A percentile compares a stretch with the other conserved stretches of the same genome.
These are phyloP conservation scores for Sussaba pulchella DNA, from an alignment of 2,888 invertebrate genomes.

Conservation along the genomic window DNA sequence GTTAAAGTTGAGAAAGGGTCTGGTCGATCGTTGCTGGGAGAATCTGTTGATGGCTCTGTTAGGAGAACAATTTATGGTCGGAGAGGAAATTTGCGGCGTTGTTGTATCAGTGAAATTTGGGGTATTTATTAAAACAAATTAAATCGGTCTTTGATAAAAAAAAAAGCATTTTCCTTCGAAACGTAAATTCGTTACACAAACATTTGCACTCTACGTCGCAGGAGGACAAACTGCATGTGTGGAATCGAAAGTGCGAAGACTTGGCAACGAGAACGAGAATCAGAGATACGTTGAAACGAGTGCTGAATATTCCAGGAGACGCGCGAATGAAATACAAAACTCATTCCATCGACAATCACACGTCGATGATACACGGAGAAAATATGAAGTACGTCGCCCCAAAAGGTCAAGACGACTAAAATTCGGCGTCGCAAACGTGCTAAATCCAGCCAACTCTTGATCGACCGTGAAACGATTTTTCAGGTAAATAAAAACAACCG, in stretches of 20 bases:
- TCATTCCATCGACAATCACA: constrained; percentile 85
- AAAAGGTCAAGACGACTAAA: constrained; percentile 66
- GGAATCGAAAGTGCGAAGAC: constrained; percentile 98
- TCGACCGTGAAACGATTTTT: constrained; percentile 42
- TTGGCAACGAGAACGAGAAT: constrained; percentile 95
- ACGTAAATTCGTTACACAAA: neutral
- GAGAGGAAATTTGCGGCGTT: constrained; percentile 98
- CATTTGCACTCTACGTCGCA: constrained; percentile 78
- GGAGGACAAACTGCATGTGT: constrained; percentile 98
- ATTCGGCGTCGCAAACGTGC: constrained; percentile 1
- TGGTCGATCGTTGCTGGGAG: constrained; percentile 99
- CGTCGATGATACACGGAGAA: constrained; percentile 80
- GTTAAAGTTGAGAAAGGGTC: constrained; percentile 96
- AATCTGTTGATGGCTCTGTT: constrained; percentile 99
- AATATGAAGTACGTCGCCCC: constrained; percentile 87
- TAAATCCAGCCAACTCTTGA: constrained; percentile 42
- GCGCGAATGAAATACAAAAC: constrained; percentile 98
- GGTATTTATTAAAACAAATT: constrained; percentile 84
- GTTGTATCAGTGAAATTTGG: constrained; percentile 98
- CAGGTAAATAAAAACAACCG: constrained; percentile 45
- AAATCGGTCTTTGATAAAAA: neutral
- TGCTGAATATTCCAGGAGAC: constrained; percentile 96
- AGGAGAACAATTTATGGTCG: constrained; percentile 99
- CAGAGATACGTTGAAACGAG: constrained; percentile 96
- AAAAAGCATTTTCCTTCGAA: neutral